Conservation (phyloP, 2,113 vertebrate species). For the Laterallus jamaicensis region DNA sequence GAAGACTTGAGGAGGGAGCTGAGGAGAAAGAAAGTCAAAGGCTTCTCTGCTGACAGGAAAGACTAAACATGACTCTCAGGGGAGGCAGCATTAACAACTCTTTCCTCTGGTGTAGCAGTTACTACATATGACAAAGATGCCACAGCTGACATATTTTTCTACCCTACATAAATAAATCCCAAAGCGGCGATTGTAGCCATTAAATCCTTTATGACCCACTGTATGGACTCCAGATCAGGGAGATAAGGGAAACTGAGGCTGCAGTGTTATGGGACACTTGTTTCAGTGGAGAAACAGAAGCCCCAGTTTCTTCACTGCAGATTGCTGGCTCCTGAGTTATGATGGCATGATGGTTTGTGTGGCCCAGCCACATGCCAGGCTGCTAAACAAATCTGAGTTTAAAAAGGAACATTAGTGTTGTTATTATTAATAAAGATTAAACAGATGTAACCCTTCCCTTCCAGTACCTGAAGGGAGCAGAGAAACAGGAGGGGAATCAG, state of each 20-base stretch:
- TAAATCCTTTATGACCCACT: background rate
- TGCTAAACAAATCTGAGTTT: background rate
- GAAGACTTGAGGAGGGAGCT: background rate
- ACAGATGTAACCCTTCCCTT: background rate
- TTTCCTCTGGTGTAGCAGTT: background rate
- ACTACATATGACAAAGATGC: background rate
- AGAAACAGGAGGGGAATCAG: too few species aligned
- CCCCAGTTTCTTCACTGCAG: background rate
- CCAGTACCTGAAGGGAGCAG: too few species aligned
- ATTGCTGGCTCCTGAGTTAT: background rate
- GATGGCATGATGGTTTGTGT: background rate
- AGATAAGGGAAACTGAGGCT: background rate
- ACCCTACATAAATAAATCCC: background rate
- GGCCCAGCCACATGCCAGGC: background rate
- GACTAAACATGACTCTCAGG: background rate
- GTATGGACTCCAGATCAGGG: background rate
- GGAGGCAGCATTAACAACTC: background rate
- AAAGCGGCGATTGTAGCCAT: background rate
- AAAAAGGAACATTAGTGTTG: background rate
- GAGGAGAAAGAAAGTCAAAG: background rate
- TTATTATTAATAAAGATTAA: background rate
- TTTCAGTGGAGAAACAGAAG: background rate
- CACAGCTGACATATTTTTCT: background rate
- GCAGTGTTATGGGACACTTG: background rate
- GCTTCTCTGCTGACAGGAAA: background rate